Conservation (phyloP, 2,888 invertebrate species). For the Noctua janthe region DNA sequence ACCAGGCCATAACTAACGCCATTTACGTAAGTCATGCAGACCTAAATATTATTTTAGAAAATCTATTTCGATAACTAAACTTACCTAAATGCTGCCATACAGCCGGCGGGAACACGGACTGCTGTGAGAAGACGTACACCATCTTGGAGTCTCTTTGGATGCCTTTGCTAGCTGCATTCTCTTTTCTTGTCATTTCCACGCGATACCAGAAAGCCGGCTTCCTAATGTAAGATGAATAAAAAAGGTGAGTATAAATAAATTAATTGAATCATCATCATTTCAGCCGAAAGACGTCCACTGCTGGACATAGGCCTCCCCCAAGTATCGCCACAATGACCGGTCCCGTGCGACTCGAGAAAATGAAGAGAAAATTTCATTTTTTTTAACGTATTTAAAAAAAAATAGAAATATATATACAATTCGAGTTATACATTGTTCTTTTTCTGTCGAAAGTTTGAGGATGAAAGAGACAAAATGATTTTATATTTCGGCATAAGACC, state of each 20-base stretch:
- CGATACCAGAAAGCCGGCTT: constrained; percentile 87
- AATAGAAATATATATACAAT: too few relatives aligned
- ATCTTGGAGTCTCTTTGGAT: constrained; percentile 76
- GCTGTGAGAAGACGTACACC: constrained; percentile 85
- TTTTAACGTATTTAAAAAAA: too few relatives aligned
- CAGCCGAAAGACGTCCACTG: too few relatives aligned
- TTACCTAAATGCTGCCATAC: constrained; percentile 86
- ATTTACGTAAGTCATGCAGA: too few relatives aligned
- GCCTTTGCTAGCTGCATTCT: constrained; percentile 70
- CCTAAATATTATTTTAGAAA: neutral
- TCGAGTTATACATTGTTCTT: neutral
- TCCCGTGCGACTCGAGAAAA: too few relatives aligned
- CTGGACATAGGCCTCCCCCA: too few relatives aligned
- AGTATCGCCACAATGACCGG: too few relatives aligned
- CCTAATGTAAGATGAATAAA: constrained; percentile 68
- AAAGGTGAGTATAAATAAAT: neutral
- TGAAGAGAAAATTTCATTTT: too few relatives aligned
- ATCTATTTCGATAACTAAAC: constrained; percentile 57
- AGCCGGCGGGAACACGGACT: constrained; percentile 86
- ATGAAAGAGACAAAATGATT: neutral
- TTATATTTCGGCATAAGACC: neutral
- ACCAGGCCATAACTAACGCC: too few relatives aligned
- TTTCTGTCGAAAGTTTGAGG: neutral
- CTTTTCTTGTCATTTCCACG: constrained; percentile 79
- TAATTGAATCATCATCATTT: too few relatives aligned